Percentiles rank a stretch among this genome's conserved stretches.
Evolutionary conservation across 2,113 vertebrate species (phyloP).

Genomic region (Pangasianodon hypophthalmus): DNA sequence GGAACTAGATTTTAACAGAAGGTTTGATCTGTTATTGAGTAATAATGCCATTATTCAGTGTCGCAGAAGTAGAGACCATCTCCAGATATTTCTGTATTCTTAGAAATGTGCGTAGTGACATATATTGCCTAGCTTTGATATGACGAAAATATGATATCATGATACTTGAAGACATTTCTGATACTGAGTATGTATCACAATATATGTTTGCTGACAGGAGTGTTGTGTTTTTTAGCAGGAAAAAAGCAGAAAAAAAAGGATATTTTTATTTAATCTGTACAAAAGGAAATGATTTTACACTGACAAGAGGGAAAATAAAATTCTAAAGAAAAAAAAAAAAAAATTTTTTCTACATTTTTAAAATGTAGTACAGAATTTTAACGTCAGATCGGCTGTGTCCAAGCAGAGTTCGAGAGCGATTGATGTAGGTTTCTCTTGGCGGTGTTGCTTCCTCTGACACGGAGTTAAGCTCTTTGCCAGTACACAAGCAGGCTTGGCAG

Average conservation of each 20-base stretch:
- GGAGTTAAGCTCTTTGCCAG: conserved; percentile 35
- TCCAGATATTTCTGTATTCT: neutral
- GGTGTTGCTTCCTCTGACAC: neutral
- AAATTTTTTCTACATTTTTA: neutral
- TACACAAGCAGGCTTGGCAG: conserved; percentile 48
- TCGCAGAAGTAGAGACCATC: neutral
- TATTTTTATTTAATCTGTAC: neutral
- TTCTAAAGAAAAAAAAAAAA: neutral
- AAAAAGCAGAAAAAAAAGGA: neutral
- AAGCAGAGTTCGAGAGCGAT: neutral
- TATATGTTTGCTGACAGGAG: neutral
- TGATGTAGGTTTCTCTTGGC: neutral
- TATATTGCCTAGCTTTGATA: neutral
- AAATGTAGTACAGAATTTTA: neutral
- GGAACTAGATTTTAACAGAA: neutral
- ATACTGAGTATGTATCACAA: neutral
- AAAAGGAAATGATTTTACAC: neutral
- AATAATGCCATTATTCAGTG: neutral
- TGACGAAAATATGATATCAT: neutral
- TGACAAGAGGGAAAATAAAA: neutral
- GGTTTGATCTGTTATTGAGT: neutral
- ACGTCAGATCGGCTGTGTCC: neutral
- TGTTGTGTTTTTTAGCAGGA: neutral
- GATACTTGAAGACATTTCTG: neutral
- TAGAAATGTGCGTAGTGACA: neutral